Conservation (phyloP, 2,113 vertebrate species). For the Macaca nemestrina region DNA sequence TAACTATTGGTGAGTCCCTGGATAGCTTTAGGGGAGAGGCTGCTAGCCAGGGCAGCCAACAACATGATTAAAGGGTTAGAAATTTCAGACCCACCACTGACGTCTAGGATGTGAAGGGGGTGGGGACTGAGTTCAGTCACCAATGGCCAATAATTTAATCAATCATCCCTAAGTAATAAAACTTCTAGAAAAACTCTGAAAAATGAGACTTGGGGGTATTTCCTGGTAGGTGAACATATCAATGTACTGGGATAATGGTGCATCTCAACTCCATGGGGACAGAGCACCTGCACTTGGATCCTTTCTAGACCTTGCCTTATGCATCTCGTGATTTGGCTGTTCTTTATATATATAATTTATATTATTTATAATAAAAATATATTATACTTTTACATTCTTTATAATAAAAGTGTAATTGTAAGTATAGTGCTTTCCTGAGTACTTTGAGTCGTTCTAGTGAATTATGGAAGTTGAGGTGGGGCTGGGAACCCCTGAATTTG, state of each 20-base stretch:
- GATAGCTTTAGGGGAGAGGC: not conserved
- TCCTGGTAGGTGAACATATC: not conserved
- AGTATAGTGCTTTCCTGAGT: not conserved
- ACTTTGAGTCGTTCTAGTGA: not conserved
- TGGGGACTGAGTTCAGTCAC: not conserved
- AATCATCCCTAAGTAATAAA: not conserved
- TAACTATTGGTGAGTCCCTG: not conserved
- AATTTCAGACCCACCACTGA: not conserved
- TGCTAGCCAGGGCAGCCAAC: not conserved
- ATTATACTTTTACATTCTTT: not conserved
- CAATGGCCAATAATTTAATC: not conserved
- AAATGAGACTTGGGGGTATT: not conserved
- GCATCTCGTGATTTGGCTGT: not conserved
- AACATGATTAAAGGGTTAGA: not conserved
- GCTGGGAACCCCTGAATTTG: not conserved
- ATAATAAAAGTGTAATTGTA: not conserved
- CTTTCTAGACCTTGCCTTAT: not conserved
- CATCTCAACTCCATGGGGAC: not conserved
- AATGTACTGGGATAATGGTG: no score
- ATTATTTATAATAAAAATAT: not conserved
- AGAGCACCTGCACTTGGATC: no score
- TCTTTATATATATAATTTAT: not conserved
- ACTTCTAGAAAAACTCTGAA: not conserved
- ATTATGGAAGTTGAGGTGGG: not conserved
- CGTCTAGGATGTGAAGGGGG: not conserved